These are phyloP conservation scores for Scopus umbretta DNA, from an alignment of 2,113 vertebrate species.

Conservation along the genomic window DNA sequence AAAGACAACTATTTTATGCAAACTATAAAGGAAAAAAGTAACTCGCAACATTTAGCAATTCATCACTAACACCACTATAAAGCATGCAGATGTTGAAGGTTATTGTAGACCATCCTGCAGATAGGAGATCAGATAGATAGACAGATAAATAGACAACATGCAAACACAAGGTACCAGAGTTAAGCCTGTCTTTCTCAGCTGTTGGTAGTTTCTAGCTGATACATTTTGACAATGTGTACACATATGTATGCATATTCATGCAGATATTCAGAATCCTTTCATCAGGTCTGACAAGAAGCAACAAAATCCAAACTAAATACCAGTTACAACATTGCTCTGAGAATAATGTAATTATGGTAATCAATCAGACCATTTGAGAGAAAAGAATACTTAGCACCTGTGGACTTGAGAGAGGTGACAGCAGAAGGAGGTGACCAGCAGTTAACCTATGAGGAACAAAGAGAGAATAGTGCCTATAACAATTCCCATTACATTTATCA, in stretches of 20 bases:
- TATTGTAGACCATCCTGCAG: neutral
- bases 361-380: neutral
- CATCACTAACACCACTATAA: neutral
- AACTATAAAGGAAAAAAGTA: neutral
- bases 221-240: neutral
- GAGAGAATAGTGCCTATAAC: neutral
- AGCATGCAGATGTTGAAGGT: neutral
- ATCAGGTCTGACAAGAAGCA: neutral
- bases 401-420: neutral
- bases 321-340: neutral
- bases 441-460: neutral
- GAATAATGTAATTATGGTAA: neutral
- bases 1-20: neutral
- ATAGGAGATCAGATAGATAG: neutral
- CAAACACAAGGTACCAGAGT: neutral
- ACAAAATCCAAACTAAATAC: neutral
- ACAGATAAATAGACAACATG: neutral
- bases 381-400: neutral
- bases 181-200: neutral
- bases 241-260: neutral
- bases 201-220: neutral
- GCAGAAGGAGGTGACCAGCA: neutral
- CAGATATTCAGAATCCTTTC: neutral
- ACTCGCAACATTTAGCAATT: neutral
- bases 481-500: neutral